Evolutionary conservation across 2,888 invertebrate genomes (phyloP).

Genomic region (Melikaiella ostensackeni): DNA sequence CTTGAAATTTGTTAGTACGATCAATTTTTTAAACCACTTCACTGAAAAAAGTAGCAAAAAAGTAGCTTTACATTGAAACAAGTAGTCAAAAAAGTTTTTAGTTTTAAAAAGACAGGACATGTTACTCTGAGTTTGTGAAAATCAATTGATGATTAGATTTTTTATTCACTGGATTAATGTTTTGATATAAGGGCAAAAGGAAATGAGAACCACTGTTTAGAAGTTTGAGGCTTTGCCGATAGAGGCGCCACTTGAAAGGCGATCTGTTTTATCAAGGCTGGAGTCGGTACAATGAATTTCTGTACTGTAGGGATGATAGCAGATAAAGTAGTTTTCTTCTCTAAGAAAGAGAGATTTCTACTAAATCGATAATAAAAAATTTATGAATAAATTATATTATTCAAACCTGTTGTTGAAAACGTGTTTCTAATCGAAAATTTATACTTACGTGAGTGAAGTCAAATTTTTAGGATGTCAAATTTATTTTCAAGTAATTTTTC

Average conservation of each 20-base stretch:
- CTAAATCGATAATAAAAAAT: too few species aligned
- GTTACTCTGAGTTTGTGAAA: neutral
- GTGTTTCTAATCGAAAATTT: too few species aligned
- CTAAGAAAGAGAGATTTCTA: neutral
- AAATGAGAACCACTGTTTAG: constrained; percentile 20
- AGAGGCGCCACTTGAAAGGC: constrained; percentile 47
- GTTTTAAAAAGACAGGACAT: neutral
- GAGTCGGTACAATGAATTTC: constrained; percentile 39
- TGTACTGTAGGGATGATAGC: neutral
- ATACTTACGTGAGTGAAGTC: too few species aligned
- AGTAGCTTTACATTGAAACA: too few species aligned
- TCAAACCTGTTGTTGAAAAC: too few species aligned
- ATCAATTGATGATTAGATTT: neutral
- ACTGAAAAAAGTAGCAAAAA: too few species aligned
- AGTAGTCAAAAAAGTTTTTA: too few species aligned
- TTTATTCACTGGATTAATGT: neutral
- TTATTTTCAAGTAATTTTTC: too few species aligned
- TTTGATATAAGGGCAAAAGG: neutral
- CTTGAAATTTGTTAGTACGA: too few species aligned
- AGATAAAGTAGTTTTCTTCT: neutral
- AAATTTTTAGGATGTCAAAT: too few species aligned
- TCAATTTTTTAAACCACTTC: too few species aligned
- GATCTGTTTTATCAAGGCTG: constrained; percentile 4
- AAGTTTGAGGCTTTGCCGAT: neutral
- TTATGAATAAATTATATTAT: too few species aligned